Conservation (phyloP, 2,797 vertebrate species). For the Spinibarbus caldwelli region DNA sequence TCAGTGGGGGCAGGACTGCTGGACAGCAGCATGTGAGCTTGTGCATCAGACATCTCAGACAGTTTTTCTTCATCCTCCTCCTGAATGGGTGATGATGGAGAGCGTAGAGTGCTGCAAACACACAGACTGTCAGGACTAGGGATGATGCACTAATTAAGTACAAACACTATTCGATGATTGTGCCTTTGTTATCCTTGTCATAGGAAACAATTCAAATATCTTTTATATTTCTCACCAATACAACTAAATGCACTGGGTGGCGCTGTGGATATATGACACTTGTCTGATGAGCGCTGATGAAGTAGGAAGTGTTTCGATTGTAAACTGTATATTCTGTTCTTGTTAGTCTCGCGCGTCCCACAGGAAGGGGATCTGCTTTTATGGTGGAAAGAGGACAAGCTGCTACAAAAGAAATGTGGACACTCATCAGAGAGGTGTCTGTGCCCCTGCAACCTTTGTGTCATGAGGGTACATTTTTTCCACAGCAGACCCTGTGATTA, state of each 20-base stretch:
- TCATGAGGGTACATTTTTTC: too few relatives aligned
- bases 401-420: neutral
- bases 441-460: too few relatives aligned
- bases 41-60: conserved; percentile 86
- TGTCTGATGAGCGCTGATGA: neutral
- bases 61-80: conserved; percentile 97
- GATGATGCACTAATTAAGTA: neutral
- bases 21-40: conserved; percentile 78
- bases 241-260: neutral
- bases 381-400: neutral
- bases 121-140: neutral
- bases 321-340: neutral
- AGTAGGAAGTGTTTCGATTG: neutral
- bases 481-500: neutral
- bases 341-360: neutral
- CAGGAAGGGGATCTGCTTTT: neutral
- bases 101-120: conserved; percentile 84
- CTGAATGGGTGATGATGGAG: conserved; percentile 94
- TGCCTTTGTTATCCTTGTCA: neutral
- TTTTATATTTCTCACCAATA: neutral
- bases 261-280: neutral
- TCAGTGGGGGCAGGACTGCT: conserved; percentile 85
- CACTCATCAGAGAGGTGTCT: too few relatives aligned
- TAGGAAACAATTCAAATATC: neutral
- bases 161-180: neutral